Evolutionary conservation across 2,888 invertebrate species (phyloP).

Genomic region (Microchrysa polita): DNA sequence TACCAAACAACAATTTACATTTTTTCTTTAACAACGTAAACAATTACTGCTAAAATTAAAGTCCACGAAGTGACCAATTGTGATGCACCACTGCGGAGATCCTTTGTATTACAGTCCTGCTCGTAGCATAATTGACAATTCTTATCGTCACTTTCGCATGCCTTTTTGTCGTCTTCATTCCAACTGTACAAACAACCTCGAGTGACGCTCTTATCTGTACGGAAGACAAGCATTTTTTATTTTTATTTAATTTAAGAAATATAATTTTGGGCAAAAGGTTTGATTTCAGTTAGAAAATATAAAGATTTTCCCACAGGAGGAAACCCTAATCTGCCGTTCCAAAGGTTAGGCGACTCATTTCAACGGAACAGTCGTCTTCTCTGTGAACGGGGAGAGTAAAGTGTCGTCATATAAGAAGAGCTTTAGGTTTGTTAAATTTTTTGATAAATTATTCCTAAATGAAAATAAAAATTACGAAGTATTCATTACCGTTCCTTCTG

Average conservation of each 20-base stretch:
- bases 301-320: no score
- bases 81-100: not conserved
- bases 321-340: no score
- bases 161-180: conserved; percentile 19
- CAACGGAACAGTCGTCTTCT: no score
- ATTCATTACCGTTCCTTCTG: conserved; percentile 49
- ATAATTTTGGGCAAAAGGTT: no score
- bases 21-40: conserved; percentile 1
- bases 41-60: conserved; percentile 10
- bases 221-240: no score
- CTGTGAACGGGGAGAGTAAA: no score
- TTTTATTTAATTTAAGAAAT: no score
- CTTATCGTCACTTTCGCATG: conserved; percentile 31
- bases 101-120: conserved; percentile 24
- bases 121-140: conserved; percentile 16
- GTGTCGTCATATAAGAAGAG: no score
- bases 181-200: conserved; percentile 50
- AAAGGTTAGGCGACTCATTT: no score
- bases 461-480: not conserved
- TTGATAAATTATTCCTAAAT: not conserved
- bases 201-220: conserved; percentile 44
- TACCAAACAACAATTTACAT: no score
- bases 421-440: no score
- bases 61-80: not conserved
- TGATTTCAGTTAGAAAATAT: no score